A percentile compares a stretch with the other conserved stretches of the same genome.
These are phyloP conservation scores for Campoletis raptor DNA, from an alignment of 2,888 invertebrate genomes.

Conservation along the genomic window DNA sequence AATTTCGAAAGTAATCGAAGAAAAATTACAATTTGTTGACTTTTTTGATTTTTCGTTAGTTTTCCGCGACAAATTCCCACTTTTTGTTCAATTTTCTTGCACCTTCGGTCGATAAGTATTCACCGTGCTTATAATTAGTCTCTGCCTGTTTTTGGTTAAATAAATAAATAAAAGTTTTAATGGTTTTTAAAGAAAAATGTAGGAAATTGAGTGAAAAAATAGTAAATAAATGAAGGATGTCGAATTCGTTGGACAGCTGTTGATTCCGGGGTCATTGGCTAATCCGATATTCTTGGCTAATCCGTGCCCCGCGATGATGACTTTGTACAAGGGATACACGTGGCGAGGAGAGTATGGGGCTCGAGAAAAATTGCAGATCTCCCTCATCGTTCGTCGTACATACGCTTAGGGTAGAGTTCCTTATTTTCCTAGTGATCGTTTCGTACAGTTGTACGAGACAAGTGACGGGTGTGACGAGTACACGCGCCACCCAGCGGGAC, in stretches of 20 bases:
- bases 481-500: conserved; percentile 71
- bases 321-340: conserved; percentile 33
- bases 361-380: conserved; percentile 33
- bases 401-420: conserved; percentile 24
- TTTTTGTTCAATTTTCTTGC: no score
- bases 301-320: conserved; percentile 63
- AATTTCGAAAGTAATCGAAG: neutral
- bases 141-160: no score
- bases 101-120: neutral
- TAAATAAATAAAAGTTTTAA: neutral
- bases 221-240: conserved; percentile 43
- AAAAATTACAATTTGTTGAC: no score
- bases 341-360: conserved; percentile 23
- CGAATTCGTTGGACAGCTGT: conserved; percentile 63
- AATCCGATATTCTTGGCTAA: conserved; percentile 67
- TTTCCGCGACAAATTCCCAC: no score
- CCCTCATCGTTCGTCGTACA: neutral
- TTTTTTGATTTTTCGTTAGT: no score
- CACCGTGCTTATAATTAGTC: no score
- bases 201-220: neutral
- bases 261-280: conserved; percentile 75
- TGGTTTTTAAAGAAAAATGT: neutral
- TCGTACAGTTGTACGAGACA: conserved; percentile 23
- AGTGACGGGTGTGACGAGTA: conserved; percentile 47
- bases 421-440: conserved; percentile 31